Evolutionary conservation across 92 coral and sea anemone genomes (phyloP), one percentile per base, ranked within the genome.

Genomic region (Muricea muricata): DNA sequence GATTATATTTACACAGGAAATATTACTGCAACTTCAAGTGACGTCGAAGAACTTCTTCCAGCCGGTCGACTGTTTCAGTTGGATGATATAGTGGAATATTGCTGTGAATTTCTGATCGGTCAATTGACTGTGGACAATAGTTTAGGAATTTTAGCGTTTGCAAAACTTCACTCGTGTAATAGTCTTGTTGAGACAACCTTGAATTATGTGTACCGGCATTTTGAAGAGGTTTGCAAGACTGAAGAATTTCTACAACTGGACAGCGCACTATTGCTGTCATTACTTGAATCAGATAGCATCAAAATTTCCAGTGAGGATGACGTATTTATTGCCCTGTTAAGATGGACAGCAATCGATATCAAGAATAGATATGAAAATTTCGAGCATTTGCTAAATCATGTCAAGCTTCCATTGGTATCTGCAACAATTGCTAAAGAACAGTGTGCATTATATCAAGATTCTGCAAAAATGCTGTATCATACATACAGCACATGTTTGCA

Each of bases 61-160:
- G 95, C 98, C 4, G 92, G 97, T n/a, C 91, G 93, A 80, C 93
- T 93, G 97, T 80, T 95, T 0, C 98, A 95, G 85, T 80, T 95
- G 20, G 98, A 95, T 58, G 95, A 90, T 31, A 79, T 95, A 7
- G 97, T 90, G 52, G 85, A 69, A 8, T 74, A 34, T 41, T 95
- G 98, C 40, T 95, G 98, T 40, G 98, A 95, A 6, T 95, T 95
- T 74, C 74, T 95, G 46, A 80, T 73, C 42, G 93, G 82, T n/a
- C 91, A 95, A 85, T 90, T 95, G 4, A 91, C 92, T 76, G 90
- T 95, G 1, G 80, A 93, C 2, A 95, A 95, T 80, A 93, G 94
- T 75, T 71, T 95, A 2, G 98, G 98, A 9, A 90, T 95, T 63
- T 87, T 84, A 32, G 52, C 81, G 29, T 95, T 95, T 39, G 90